Evolutionary conservation across 1,140 invertebrate species (phyloP).

Genomic region (Drosophila tsacasi): DNA sequence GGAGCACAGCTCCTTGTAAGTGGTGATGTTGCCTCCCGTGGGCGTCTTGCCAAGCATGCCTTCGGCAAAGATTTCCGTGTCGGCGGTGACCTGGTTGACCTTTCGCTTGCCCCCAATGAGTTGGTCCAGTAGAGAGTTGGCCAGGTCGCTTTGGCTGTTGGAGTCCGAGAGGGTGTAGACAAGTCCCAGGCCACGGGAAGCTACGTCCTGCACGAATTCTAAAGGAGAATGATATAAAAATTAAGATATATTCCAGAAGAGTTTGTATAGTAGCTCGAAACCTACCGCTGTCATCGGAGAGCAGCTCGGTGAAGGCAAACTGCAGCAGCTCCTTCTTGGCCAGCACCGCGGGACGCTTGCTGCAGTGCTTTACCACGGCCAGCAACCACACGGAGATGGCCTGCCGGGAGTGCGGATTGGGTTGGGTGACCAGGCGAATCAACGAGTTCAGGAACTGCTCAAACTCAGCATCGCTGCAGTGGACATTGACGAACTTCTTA

Average conservation of each 20-base stretch:
- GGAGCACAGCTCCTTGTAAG: conserved; percentile 97
- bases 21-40: conserved; percentile 93
- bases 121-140: conserved; percentile 92
- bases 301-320: conserved; percentile 93
- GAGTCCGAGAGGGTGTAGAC: conserved; percentile 93
- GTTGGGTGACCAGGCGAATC: conserved; percentile 89
- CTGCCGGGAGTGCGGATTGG: conserved; percentile 95
- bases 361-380: conserved; percentile 92
- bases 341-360: conserved; percentile 89
- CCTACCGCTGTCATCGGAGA: conserved; percentile 95
- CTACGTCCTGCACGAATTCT: conserved; percentile 96
- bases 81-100: conserved; percentile 90
- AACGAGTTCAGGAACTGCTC: conserved; percentile 90
- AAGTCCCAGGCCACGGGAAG: conserved; percentile 95
- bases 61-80: conserved; percentile 95
- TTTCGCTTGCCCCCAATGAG: conserved; percentile 92
- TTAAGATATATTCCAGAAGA: background rate
- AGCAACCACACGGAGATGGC: conserved; percentile 91
- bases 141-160: conserved; percentile 89
- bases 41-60: conserved; percentile 93
- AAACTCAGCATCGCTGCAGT: conserved; percentile 87
- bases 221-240: background rate
- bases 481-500: conserved; percentile 87
- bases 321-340: conserved; percentile 90
- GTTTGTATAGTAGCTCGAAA: background rate